These are phyloP conservation scores for Petrolisthes manimaculis DNA, from an alignment of 2,888 invertebrate genomes.

Conservation along the genomic window DNA sequence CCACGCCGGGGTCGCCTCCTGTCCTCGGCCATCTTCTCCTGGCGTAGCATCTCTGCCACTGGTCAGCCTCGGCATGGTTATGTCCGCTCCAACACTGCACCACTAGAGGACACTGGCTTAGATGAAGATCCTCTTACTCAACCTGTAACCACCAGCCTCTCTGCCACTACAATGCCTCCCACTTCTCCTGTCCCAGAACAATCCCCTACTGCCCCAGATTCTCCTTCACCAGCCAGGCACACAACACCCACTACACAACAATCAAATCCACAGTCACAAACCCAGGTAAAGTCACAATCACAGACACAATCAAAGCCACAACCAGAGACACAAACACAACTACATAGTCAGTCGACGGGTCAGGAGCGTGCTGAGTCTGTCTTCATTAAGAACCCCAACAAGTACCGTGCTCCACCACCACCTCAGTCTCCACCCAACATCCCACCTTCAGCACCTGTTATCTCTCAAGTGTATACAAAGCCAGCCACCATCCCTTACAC, in stretches of 20 bases:
- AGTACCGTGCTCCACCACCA: slow-evolving; percentile 60
- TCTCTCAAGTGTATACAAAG: background rate
- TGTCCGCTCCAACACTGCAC: slow-evolving; percentile 62
- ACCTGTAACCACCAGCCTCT: slow-evolving; percentile 56
- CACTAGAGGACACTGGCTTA: slow-evolving; percentile 58
- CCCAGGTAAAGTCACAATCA: background rate
- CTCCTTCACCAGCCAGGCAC: background rate
- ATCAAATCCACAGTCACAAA: background rate
- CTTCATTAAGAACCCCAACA: slow-evolving; percentile 62
- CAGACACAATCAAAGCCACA: background rate
- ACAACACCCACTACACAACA: slow-evolving; percentile 2
- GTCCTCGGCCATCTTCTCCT: slow-evolving; percentile 65
- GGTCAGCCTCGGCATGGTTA: slow-evolving; percentile 47
- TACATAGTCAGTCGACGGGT: slow-evolving; percentile 19
- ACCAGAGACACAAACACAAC: slow-evolving; percentile 3
- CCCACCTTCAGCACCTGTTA: background rate
- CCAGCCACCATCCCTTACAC: slow-evolving; percentile 1
- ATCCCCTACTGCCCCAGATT: background rate
- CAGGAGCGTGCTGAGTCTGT: slow-evolving; percentile 43
- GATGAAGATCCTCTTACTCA: slow-evolving; percentile 47
- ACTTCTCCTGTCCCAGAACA: slow-evolving; percentile 21
- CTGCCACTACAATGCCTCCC: slow-evolving; percentile 58
- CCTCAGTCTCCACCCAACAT: slow-evolving; percentile 26
- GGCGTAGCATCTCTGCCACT: slow-evolving; percentile 62
- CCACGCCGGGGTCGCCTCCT: slow-evolving; percentile 62